phyloP scores from a whole-genome alignment of 2,888 invertebrate species.

The Linnaemya tessellans region DNA sequence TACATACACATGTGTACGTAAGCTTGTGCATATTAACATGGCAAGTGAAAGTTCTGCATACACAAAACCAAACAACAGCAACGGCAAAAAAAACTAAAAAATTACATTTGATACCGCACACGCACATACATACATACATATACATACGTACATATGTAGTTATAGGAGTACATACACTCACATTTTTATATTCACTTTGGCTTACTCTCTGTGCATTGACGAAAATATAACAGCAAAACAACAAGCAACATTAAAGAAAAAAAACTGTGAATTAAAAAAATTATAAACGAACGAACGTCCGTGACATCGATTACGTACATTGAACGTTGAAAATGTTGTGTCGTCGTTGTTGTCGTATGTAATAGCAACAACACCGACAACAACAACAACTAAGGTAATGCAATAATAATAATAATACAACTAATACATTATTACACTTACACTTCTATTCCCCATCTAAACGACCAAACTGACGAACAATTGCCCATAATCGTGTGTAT shows the following conservation, averaged over 20 bases:
- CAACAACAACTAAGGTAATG: conserved; percentile 56
- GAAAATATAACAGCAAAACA: conserved; percentile 62
- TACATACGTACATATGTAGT: conserved; percentile 4
- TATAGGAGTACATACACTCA: not conserved
- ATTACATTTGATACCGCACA: conserved; percentile 32
- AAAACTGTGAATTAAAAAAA: conserved; percentile 63
- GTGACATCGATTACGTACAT: conserved; percentile 73
- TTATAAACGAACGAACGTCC: conserved; percentile 72
- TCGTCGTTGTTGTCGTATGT: conserved; percentile 67
- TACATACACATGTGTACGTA: conserved; percentile 58
- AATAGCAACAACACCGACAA: conserved; percentile 62
- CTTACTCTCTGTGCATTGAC: conserved; percentile 63
- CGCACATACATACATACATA: not conserved
- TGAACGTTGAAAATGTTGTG: conserved; percentile 75
- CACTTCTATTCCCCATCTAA: conserved; percentile 51
- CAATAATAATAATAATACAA: conserved; percentile 59
- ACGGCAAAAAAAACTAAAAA: conserved; percentile 30
- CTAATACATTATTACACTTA: conserved; percentile 64
- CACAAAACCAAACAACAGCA: conserved; percentile 24
- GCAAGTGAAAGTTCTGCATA: conserved; percentile 72
- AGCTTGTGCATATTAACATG: conserved; percentile 32
- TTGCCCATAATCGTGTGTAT: conserved; percentile 2
- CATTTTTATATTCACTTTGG: conserved; percentile 57
- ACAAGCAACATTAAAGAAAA: conserved; percentile 32
- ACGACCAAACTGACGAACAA: conserved; percentile 27